Evolutionary conservation across 1,140 invertebrate species (phyloP).

Genomic region (Scaptomyza montana): DNA sequence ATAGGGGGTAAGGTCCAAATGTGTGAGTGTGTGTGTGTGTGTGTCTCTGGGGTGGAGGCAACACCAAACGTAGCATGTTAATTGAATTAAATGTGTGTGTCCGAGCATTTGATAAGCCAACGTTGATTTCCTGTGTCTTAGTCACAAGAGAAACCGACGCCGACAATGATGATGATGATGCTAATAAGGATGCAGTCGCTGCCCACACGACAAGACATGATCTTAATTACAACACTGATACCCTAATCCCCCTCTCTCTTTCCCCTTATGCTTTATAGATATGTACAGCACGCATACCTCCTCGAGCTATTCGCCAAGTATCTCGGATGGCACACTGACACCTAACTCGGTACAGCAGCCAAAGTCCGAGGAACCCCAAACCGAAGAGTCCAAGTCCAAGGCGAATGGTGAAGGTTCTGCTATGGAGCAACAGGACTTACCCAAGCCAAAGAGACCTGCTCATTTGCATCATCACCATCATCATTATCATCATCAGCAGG

Average conservation of each 20-base stretch:
- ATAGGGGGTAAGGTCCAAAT: not conserved
- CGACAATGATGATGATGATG: slow-evolving; percentile 34
- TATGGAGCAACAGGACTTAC: slow-evolving; percentile 20
- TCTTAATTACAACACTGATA: slow-evolving; percentile 34
- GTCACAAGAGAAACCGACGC: slow-evolving; percentile 45
- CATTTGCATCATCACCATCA: slow-evolving; percentile 71
- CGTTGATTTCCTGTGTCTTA: slow-evolving; percentile 78
- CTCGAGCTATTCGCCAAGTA: slow-evolving; percentile 82
- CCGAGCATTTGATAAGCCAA: slow-evolving; percentile 62
- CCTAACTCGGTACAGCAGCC: slow-evolving; percentile 69
- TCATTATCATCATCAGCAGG: slow-evolving; percentile 77
- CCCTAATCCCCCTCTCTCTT: not conserved
- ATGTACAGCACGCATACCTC: slow-evolving; percentile 83
- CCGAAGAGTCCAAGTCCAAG: slow-evolving; percentile 38
- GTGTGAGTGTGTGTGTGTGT: slow-evolving; percentile 2
- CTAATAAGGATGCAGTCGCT: slow-evolving; percentile 74
- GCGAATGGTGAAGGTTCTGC: slow-evolving; percentile 32
- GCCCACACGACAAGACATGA: slow-evolving; percentile 53
- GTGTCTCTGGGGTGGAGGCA: slow-evolving; percentile 54
- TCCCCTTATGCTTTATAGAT: slow-evolving; percentile 56
- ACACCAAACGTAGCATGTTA: slow-evolving; percentile 68
- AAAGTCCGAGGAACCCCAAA: slow-evolving; percentile 30
- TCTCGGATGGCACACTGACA: slow-evolving; percentile 80
- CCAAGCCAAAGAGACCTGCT: slow-evolving; percentile 48
- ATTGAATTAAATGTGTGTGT: slow-evolving; percentile 70